Percentiles rank a stretch among this genome's conserved stretches.
Conservation (phyloP, 53 echinoderm and acorn worm genomes). For the Paelopatides confundens region DNA sequence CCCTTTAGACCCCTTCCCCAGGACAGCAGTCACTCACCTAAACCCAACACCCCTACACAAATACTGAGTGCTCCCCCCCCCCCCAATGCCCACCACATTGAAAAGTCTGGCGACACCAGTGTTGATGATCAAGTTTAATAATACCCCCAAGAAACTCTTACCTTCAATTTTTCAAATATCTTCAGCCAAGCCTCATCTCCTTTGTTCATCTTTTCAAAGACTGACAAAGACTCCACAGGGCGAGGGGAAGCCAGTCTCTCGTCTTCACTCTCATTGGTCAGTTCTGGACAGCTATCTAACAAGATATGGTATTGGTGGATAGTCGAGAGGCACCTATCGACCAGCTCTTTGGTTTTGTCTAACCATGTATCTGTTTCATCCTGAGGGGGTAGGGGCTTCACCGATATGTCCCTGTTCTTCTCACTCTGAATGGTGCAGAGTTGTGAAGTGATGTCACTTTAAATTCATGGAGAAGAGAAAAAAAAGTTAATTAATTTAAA, state of each 20-base stretch:
- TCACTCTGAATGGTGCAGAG: background rate
- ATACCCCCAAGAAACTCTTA: no score
- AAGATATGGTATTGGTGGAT: constrained; percentile 67
- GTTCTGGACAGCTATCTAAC: constrained; percentile 79
- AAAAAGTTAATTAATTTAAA: background rate
- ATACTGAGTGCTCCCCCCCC: no score
- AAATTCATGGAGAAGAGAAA: background rate
- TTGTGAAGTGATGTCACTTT: constrained; percentile 7
- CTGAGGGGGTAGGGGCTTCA: constrained; percentile 59
- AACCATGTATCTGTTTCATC: constrained; percentile 50
- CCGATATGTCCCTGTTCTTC: background rate
- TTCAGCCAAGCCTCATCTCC: constrained; percentile 79
- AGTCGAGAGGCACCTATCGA: constrained; percentile 66
- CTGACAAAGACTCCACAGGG: constrained; percentile 58
- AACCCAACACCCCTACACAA: no score
- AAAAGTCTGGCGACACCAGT: no score
- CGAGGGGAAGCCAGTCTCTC: constrained; percentile 52
- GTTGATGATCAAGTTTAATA: background rate
- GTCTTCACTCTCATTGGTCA: constrained; percentile 30
- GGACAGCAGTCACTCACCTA: no score
- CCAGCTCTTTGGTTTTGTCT: constrained; percentile 53
- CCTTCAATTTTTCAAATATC: constrained; percentile 73
- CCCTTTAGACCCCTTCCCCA: no score
- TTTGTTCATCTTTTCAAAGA: constrained; percentile 65
- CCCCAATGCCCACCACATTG: no score